Percentiles rank a stretch among this genome's conserved stretches.
Conservation (phyloP, 1,140 invertebrate genomes). For the Euschistus heros region DNA sequence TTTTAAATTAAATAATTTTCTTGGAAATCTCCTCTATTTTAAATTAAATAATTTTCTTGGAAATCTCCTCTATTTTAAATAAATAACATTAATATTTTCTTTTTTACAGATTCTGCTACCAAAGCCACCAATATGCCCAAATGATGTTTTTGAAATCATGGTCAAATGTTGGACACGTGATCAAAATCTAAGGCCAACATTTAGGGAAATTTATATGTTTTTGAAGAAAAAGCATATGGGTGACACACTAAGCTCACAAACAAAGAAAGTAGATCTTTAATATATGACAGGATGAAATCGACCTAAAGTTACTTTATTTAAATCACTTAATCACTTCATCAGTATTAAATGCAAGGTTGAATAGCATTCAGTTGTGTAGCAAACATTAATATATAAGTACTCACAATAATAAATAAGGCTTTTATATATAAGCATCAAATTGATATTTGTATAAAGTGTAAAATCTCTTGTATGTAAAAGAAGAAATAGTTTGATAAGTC, state of each 20-base stretch:
- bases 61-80: too few relatives aligned
- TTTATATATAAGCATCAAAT: not conserved
- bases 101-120: constrained; percentile 47
- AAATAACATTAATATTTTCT: too few relatives aligned
- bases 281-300: not conserved
- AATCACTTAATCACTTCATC: not conserved
- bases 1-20: too few relatives aligned
- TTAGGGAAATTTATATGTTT: constrained; percentile 65
- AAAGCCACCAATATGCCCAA: constrained; percentile 59
- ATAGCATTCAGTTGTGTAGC: not conserved
- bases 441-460: not conserved
- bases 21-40: too few relatives aligned
- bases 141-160: constrained; percentile 67
- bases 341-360: not conserved
- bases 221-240: constrained; percentile 42
- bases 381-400: not conserved
- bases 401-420: not conserved
- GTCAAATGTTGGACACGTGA: constrained; percentile 64
- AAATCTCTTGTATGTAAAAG: not conserved
- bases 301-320: constrained; percentile 1
- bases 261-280: constrained; percentile 25
- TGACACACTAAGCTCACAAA: constrained; percentile 19
- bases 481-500: too few relatives aligned
- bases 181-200: constrained; percentile 53
- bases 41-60: too few relatives aligned